Conservation (phyloP, 2,113 vertebrate species). For the Elephas maximus region DNA sequence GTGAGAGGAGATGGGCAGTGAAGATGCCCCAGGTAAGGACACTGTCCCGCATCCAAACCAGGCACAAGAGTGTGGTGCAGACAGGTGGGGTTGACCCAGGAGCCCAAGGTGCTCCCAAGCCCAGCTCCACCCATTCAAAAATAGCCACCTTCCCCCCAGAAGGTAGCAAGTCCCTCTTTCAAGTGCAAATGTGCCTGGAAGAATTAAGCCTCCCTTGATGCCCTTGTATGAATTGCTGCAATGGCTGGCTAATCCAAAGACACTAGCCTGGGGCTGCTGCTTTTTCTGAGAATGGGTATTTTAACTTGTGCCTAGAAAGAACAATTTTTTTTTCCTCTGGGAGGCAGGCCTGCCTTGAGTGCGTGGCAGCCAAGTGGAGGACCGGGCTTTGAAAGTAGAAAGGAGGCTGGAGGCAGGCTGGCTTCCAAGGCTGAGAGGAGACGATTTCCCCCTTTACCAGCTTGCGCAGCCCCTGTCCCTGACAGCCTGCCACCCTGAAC, state of each 20-base stretch:
- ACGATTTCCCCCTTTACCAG: not conserved
- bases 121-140: rapidly evolving
- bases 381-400: not conserved
- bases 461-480: not conserved
- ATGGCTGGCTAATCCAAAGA: not conserved
- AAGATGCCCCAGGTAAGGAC: rapidly evolving
- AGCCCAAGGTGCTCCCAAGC: not conserved
- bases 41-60: not conserved
- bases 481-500: not conserved
- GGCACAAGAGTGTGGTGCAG: not conserved
- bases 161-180: too few species aligned
- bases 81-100: not conserved
- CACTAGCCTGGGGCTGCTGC: not conserved
- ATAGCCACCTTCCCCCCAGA: rapidly evolving
- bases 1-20: too few species aligned
- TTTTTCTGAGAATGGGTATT: not conserved
- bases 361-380: not conserved
- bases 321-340: too few species aligned
- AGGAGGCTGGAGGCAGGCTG: not conserved
- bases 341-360: not conserved
- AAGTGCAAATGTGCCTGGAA: not conserved
- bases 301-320: not conserved
- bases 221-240: rapidly evolving
- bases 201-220: too few species aligned
- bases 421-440: not conserved